Conservation (phyloP, 2,113 vertebrate species). For the Dascyllus trimaculatus region DNA sequence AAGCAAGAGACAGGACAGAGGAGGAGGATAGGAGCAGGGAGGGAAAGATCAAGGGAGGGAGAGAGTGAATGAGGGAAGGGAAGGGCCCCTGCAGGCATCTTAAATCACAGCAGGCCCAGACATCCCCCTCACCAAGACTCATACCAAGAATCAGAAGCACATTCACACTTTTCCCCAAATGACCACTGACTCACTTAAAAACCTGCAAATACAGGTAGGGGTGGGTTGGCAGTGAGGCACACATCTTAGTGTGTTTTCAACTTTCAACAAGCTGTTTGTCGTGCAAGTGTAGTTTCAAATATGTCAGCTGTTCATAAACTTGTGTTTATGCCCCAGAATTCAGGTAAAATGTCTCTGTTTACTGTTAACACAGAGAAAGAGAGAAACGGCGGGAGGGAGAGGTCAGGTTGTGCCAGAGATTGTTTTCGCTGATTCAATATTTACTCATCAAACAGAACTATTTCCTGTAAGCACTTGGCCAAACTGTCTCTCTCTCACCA, state of each 20-base stretch:
- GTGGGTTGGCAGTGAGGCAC: not conserved
- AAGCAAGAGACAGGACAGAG: conserved; percentile 50
- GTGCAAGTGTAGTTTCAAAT: too few relatives aligned
- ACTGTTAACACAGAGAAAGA: conserved; percentile 51
- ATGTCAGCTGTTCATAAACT: not conserved
- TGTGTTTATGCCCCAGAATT: conserved; percentile 43
- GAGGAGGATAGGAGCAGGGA: conserved; percentile 42
- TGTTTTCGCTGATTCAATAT: conserved; percentile 80
- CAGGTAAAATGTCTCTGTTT: conserved; percentile 60
- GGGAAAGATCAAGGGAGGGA: conserved; percentile 51
- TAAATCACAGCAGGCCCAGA: conserved; percentile 75
- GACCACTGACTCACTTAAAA: conserved; percentile 30
- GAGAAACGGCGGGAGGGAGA: conserved; percentile 26
- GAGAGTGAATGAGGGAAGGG: conserved; percentile 40
- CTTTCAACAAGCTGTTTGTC: not conserved
- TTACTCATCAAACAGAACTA: conserved; percentile 80
- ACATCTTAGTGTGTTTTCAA: too few relatives aligned
- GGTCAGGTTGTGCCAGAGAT: conserved; percentile 60
- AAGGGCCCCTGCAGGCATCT: conserved; percentile 66
- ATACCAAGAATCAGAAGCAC: conserved; percentile 61
- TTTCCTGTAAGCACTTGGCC: conserved; percentile 80
- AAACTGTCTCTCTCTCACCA: conserved; percentile 59
- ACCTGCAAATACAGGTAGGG: conserved; percentile 17
- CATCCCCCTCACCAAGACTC: conserved; percentile 68
- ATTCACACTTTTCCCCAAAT: conserved; percentile 49